phyloP scores from a whole-genome alignment of 2,888 invertebrate genomes.

The Pelosia muscerda region DNA sequence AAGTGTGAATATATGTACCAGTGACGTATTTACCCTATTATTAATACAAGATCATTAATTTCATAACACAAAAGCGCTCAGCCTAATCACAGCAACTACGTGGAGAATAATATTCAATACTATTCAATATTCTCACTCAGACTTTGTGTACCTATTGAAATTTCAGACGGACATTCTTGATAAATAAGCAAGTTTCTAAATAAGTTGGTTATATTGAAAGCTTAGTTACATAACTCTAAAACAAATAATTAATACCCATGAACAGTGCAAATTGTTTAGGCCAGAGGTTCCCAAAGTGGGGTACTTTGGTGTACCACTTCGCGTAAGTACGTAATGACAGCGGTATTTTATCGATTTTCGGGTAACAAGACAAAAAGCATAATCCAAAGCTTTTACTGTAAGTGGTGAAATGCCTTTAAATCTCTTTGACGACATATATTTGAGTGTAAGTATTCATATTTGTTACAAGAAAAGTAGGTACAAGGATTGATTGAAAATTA shows the following conservation, averaged over 20 bases:
- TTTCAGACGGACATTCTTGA: not conserved
- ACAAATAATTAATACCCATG: not conserved
- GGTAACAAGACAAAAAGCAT: not conserved
- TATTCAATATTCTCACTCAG: not conserved
- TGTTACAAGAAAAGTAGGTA: too few species aligned
- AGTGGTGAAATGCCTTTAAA: not conserved
- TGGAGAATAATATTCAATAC: not conserved
- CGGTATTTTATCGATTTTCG: not conserved
- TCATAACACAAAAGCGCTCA: not conserved
- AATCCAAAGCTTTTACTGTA: not conserved
- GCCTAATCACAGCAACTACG: not conserved
- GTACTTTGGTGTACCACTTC: not conserved
- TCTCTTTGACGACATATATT: not conserved
- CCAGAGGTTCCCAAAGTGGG: not conserved
- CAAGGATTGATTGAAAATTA: not conserved
- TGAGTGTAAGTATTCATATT: too few species aligned
- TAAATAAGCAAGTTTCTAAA: not conserved
- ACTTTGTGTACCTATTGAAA: slow-evolving; percentile 2
- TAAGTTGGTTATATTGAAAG: not conserved
- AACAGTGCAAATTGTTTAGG: not conserved
- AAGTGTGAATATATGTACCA: not conserved
- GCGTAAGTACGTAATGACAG: not conserved
- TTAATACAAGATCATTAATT: not conserved
- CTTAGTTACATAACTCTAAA: not conserved
- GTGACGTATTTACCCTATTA: not conserved